Evolutionary conservation across 2,888 invertebrate genomes (phyloP).

Genomic region (Mantis religiosa): DNA sequence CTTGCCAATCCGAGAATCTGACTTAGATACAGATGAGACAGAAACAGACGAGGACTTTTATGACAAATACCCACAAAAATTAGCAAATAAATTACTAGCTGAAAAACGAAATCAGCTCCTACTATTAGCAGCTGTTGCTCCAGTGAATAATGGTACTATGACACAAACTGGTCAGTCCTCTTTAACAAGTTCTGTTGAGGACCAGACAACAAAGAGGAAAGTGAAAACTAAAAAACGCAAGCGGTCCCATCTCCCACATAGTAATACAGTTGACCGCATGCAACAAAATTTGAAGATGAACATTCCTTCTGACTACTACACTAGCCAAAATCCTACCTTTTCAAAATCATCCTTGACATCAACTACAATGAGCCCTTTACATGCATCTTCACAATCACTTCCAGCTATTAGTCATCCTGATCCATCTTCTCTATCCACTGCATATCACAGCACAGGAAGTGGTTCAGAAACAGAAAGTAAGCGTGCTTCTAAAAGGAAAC

Average conservation of each 20-base stretch:
- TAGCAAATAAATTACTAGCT: conserved; percentile 66
- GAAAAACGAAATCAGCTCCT: conserved; percentile 70
- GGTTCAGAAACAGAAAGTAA: conserved; percentile 55
- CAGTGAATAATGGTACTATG: conserved; percentile 41
- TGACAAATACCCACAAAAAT: conserved; percentile 73
- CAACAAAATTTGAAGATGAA: conserved; percentile 45
- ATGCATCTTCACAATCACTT: background rate
- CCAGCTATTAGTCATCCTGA: background rate
- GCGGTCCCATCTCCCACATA: conserved; percentile 50
- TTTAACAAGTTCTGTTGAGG: conserved; percentile 40
- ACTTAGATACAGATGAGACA: conserved; percentile 78
- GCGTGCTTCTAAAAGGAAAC: conserved; percentile 71
- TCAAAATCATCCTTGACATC: conserved; percentile 9
- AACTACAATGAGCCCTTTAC: background rate
- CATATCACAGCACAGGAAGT: conserved; percentile 38
- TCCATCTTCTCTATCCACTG: conserved; percentile 38
- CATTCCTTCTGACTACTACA: conserved; percentile 52
- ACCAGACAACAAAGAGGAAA: conserved; percentile 43
- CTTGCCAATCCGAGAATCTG: conserved; percentile 69
- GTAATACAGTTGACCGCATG: conserved; percentile 42
- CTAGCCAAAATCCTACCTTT: conserved; percentile 10
- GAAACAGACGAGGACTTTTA: conserved; percentile 87
- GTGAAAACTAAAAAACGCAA: conserved; percentile 65
- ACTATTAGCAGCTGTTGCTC: conserved; percentile 56
- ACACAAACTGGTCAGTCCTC: conserved; percentile 21